These are phyloP conservation scores for Myotis pilosus DNA, from an alignment of 2,797 vertebrate species.

Conservation along the genomic window DNA sequence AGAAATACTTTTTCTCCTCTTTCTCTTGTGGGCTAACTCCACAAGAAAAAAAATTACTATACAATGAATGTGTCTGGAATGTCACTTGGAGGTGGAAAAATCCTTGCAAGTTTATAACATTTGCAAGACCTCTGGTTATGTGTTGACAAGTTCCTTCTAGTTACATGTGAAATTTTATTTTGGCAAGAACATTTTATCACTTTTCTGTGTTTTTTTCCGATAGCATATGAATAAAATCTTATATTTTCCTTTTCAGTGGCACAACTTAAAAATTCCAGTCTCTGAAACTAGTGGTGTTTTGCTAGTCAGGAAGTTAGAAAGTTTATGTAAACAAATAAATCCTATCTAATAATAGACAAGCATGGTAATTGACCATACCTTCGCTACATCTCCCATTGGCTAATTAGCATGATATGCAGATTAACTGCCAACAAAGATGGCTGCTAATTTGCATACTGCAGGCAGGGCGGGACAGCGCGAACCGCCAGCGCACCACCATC, in stretches of 20 bases:
- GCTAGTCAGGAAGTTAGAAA: neutral
- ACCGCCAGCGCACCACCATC: too few species aligned
- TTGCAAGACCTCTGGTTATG: conserved; percentile 9
- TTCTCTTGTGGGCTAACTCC: neutral
- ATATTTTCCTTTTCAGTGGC: neutral
- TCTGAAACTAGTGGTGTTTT: conserved; percentile 30
- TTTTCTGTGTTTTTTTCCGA: neutral
- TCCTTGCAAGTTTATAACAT: conserved; percentile 23
- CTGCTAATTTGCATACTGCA: too few species aligned
- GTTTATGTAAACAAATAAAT: conserved; percentile 20
- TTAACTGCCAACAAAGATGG: too few species aligned
- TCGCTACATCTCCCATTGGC: too few species aligned
- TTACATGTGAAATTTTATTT: conserved; percentile 44
- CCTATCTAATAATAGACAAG: too few species aligned
- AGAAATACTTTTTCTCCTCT: neutral
- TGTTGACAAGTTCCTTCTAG: neutral
- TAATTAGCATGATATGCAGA: too few species aligned
- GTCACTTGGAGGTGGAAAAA: conserved; percentile 21
- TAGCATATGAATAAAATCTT: conserved; percentile 26
- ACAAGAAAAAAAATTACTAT: neutral
- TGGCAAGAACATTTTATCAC: neutral
- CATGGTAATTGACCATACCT: too few species aligned
- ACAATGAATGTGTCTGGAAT: conserved; percentile 22
- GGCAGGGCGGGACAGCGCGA: too few species aligned
- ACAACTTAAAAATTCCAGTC: conserved; percentile 2